Evolutionary conservation across 2,113 vertebrate genomes (phyloP), one percentile per base, ranked within the genome.

Genomic region (Illadopsis cleaveri): DNA sequence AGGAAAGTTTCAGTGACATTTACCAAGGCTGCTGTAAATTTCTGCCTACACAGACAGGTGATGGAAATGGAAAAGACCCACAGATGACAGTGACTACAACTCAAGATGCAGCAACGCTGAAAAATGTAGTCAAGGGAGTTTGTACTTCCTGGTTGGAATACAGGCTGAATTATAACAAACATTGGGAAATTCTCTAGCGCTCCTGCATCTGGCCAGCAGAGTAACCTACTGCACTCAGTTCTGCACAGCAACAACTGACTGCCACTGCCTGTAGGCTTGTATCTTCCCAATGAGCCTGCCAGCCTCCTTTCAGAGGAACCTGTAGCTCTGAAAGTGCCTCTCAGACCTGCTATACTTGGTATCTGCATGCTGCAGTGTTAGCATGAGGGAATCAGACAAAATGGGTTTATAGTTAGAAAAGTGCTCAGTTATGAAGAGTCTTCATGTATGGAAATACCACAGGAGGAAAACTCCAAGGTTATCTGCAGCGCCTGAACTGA

Each of bases 331-430:
- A 8, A 51, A 78, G 35, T 51, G 47, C 25, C 17, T 27, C n/a
- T 77, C 45, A 33, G 51, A 57, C 9, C 25, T 51, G 44, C 35
- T 31, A 1, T 0, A 0, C 45, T 53, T 70, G 1, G 0, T 38
- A 33, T 35, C 53, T 21, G 6, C 0, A 1, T 17, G 58, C 50
- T 47, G 79, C 40, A 12, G 62, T 6, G 0, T 20, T 31, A 31
- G 54, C 1, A 1, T 0, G 1, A 78, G 16, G 33, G 9, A 72
- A 53, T 56, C 0, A 0, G 48, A 30, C 15, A 80, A 70, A 61
- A 69, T 10, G 42, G 5, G 9, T 37, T 86, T 48, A 25, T 20
- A 4, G 9, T 12, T 31, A 11, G 12, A 37, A 77, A 64, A 66
- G 48, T 20, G 22, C n/a, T 69, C 13, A 53, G 37, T 42, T n/a